Base-by-base conservation (phyloP, 2,888 invertebrate genomes). In the Drosophila anomalata region DNA sequence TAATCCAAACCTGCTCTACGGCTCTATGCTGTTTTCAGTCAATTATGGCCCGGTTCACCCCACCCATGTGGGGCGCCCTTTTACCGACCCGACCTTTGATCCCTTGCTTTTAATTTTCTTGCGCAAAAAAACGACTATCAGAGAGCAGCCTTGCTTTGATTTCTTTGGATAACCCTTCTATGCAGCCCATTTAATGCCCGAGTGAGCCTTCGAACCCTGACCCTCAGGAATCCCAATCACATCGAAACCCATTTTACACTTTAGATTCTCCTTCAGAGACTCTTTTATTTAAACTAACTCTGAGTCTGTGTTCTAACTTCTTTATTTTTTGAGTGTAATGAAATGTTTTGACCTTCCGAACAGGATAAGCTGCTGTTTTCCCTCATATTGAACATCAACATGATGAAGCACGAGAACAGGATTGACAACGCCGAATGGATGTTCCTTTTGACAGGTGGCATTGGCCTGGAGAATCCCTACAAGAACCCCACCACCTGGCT, bases 311-410 rank as follows among this genome's bases (percentile, higher is more conserved):
- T 0, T 4, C 0, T 1, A 11, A 1, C 20, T 1, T 14, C 8
- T 20, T 3, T 22, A 46, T 39, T 20, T 20, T 36, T 20, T 2
- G 3, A 48, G 55, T 71, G 46, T 81, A 87, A 85, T 70, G 46
- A 63, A 78, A 65, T 72, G 44, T 44, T 46, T 47, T 42, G 73
- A 33, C 59, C 51, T 62, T 33, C 60, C 65, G 71, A 36, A 58
- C 88, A 96, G 94, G 97, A 99, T 91, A 98, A 98, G 92, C 92
- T 98, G 56, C 94, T 98, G 54, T 98, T 98, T 92, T 97, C 96
- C 9, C 92, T 97, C 65, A 91, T 96, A 74, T 92, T 97, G 75
- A 93, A 94, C 12, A 93, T 96, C 33, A 97, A 97, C 86, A 92
- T 96, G 72, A 92, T 96, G 92, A 94, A 93, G 80, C 93, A 94